Percentiles rank a stretch among this genome's conserved stretches.
These are phyloP conservation scores for Tipula lateralis DNA, from an alignment of 2,888 invertebrate species.

Conservation along the genomic window DNA sequence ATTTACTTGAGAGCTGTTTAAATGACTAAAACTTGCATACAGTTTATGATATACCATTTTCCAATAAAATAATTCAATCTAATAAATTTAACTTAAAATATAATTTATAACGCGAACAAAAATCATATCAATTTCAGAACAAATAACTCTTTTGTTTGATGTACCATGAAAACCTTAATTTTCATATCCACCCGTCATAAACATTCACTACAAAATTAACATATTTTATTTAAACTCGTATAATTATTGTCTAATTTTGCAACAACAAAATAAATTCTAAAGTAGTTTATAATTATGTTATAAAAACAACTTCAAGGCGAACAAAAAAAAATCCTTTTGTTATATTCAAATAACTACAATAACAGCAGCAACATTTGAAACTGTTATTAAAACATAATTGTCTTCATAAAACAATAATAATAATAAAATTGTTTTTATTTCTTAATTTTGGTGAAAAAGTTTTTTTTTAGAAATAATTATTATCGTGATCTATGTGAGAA, in stretches of 20 bases:
- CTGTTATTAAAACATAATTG: background rate
- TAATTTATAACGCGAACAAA: background rate
- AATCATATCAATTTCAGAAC: background rate
- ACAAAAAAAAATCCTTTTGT: background rate
- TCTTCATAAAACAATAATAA: constrained; percentile 7
- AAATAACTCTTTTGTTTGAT: background rate
- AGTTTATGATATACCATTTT: too few relatives aligned
- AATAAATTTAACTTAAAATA: too few relatives aligned
- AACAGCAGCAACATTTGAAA: background rate
- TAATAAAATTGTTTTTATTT: background rate
- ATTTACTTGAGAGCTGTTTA: too few relatives aligned
- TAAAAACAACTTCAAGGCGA: background rate
- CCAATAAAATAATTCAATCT: too few relatives aligned
- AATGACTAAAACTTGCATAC: too few relatives aligned
- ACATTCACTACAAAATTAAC: background rate
- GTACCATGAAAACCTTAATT: too few relatives aligned
- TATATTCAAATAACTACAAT: background rate
- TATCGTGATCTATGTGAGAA: background rate
- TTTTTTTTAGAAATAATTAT: background rate
- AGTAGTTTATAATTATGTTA: background rate
- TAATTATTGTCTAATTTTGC: background rate
- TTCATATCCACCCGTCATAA: background rate
- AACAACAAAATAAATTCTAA: background rate
- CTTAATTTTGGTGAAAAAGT: background rate
- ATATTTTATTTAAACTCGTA: background rate